Base-by-base conservation (phyloP, 1,140 invertebrate genomes). In the Hydropsyche tenuis region DNA sequence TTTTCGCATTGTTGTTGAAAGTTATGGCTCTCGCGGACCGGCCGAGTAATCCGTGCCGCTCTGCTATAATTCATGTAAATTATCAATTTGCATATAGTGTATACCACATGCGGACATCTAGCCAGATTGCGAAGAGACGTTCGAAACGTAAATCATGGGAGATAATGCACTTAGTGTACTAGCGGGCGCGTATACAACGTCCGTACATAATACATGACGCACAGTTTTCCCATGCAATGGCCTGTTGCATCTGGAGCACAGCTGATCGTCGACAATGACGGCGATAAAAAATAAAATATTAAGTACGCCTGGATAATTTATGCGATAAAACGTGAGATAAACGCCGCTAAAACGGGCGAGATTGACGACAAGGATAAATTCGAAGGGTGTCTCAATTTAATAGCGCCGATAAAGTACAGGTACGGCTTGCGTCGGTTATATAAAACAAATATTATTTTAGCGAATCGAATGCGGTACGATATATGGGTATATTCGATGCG, bases 11-110 rank as follows among this genome's bases (percentile, higher is more conserved):
- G 60, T 63, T 63, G 23, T 63, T 37, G 60, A 22, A 60, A 65
- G 63, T 65, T 65, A 65, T 65, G 27, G 63, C 30, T 65, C 4
- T 63, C 23, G 60, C 18, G 18, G 14, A 51, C 46, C 20, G 23
- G 23, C 27, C 25, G 7, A n/a, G 11, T 65, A 65, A n/a, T 45
- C 30, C 25, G 30, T 30, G 27, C 60, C 30, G n/a, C 16, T 14
- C 23, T 12, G 7, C 20, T 37, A 43, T 43, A 65, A 65, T 11
- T 65, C 63, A 43, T 65, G 63, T 42, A 65, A 65, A 65, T 65
- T 65, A 65, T 65, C 27, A 65, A 65, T 65, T 65, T 65, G 63
- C 30, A 65, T 65, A 65, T 25, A 5, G 42, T 43, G 16, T 65
- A 42, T 45, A 22, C 37, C 46, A 51, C 46, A 51, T 20, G 46